Base-by-base conservation (phyloP, 2,888 invertebrate species). In the Meteorus cinctellus region DNA sequence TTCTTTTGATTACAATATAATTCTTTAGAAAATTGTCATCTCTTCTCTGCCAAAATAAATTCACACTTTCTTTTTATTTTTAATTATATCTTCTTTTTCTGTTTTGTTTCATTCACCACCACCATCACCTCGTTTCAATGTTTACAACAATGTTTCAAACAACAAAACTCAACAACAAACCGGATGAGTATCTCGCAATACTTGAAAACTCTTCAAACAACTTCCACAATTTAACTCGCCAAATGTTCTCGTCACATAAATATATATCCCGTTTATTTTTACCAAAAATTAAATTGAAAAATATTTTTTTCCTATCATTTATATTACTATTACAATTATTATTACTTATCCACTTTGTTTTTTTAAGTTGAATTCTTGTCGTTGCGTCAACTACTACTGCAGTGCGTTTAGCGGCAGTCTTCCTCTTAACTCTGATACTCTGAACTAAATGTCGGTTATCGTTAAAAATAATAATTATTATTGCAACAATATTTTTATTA, bases 91-190 rank as follows among this genome's bases (percentile, higher is more conserved):
- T 55, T n/a, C n/a, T 19, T n/a, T 5, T 48, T 48, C 16, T 48
- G 1, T 8, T 55, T 55, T 8, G 24, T 55, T 19, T 41, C 41
- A 12, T 55, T 55, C 19, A 19, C 19, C 55, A 19, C 6, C 55
- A 55, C 55, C 55, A n/a, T 55, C 51, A n/a, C 69, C 34, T 67
- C 34, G 34, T 65, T 62, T 65, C 6, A 55, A 55, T 55, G 19
- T 55, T 55, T 55, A 55, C 55, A 55, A 19, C 55, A 55, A 41
- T 41, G 55, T 55, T 55, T 55, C n/a, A 55, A 55, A 55, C 55
- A 55, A 55, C 55, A 55, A 55, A 55, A 48, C 55, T 55, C 55
- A 55, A 55, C 55, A n/a, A 55, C 55, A 2, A 48, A 48, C 8
- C 19, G 24, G 24, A 19, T 55, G 19, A 19, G n/a, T 55, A 55